Base-by-base conservation (phyloP, 2,888 invertebrate genomes). In the Ormyrus nitidulus region DNA sequence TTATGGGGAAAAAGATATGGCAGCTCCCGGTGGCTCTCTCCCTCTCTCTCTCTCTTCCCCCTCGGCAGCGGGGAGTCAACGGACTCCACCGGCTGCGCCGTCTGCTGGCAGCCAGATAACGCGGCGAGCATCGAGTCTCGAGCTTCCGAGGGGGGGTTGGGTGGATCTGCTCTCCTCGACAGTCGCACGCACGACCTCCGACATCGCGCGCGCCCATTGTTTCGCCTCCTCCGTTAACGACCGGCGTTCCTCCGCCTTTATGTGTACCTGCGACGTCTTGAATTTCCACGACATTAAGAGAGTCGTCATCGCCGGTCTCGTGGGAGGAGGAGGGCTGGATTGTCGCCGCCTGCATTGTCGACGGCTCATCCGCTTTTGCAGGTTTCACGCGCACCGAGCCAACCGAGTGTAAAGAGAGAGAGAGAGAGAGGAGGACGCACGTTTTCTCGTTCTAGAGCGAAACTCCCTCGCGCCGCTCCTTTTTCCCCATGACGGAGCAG, bases 281-380 rank as follows among this genome's bases (percentile, higher is more conserved):
- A 86, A 88, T 88, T 89, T 86, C 85, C 84, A 77, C 82, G 84
- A 79, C 84, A 84, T 86, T 86, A 85, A 85, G 85, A 84, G 84
- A 84, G 84, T 84, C 51, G 65, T 19, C 77, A 58, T 65, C 61
- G 66, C 10, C 73, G 56, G 78, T 85, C 86, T 85, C 85, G 56
- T 64, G 85, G 84, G 86, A 75, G 69, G 73, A 48, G 6, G 6
- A 0, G 68, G n/a, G 59, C n/a, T 75, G 62, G 34, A 48, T 59
- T 51, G 51, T 56, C 66, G 58, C 34, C 49, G 66, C n/a, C 49
- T 34, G 56, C 44, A 49, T 54, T 13, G 58, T 6, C 68, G 53
- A 34, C 70, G 54, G 53, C 34, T 68, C 69, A 69, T 64, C 58
- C 62, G 62, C 58, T 64, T 69, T 73, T 73, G 65, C 73, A 64